A percentile compares a stretch with the other conserved stretches of the same genome.
Evolutionary conservation across 1,140 invertebrate species (phyloP).

Genomic region (Danaus melanippus): DNA sequence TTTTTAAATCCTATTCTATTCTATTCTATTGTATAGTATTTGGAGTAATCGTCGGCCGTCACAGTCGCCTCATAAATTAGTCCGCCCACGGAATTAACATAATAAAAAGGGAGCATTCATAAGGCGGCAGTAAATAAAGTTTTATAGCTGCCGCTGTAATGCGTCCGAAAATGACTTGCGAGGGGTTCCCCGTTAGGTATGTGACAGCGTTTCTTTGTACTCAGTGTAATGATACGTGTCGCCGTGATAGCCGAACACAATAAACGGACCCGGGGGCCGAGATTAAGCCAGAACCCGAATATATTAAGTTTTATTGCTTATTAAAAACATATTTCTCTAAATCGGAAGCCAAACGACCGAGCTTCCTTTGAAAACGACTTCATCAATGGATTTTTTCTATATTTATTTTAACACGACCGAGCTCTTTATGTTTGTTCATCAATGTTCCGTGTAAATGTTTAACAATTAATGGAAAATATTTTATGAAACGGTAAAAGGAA

Average conservation of each 20-base stretch:
- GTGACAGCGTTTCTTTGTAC: conserved; percentile 20
- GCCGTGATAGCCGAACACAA: conserved; percentile 11
- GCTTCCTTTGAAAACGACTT: no score
- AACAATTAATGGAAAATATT: no score
- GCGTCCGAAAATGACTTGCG: conserved; percentile 37
- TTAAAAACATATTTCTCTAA: conserved; percentile 11
- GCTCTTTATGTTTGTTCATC: no score
- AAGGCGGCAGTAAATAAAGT: conserved; percentile 51
- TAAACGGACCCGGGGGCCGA: conserved; percentile 9
- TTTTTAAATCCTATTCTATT: no score
- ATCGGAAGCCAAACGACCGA: no score
- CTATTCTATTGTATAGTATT: no score
- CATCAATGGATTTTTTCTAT: no score
- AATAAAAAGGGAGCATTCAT: conserved; percentile 56
- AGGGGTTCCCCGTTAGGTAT: conserved; percentile 14
- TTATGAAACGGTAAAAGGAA: no score
- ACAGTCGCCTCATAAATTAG: conserved; percentile 35
- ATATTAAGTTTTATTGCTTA: conserved; percentile 17
- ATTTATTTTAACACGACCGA: no score
- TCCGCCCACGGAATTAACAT: conserved; percentile 43
- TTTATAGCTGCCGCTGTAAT: conserved; percentile 54
- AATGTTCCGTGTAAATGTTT: no score
- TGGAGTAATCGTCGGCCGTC: conserved; percentile 15
- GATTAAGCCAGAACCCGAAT: conserved; percentile 9
- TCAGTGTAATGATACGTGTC: conserved; percentile 7